Evolutionary conservation across 2,888 invertebrate species (phyloP), one percentile per base, ranked within the genome.

Genomic region (Drosophila suboccidentalis): DNA sequence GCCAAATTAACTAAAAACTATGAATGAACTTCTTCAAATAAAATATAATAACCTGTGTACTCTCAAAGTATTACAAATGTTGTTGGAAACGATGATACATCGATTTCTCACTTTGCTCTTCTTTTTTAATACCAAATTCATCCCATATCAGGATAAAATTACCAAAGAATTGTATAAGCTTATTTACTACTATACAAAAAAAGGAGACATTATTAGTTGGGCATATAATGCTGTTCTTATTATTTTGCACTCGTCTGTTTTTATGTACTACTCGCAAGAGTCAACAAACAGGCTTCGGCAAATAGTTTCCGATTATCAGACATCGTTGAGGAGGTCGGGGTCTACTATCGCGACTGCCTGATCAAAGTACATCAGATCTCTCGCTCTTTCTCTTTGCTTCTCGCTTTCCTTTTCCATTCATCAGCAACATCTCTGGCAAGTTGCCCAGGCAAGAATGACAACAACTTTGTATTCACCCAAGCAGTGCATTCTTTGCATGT

Each of bases 311-410:
- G 47, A 39, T 74, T 75, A 78, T 75, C 75, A 67, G 47, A 53
- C 41, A n/a, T 55, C 55, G 43, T 62, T n/a, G 59, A 55, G 61
- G 41, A 49, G 79, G 75, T 76, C 79, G 75, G 39, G 66, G 41
- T 15, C 41, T 38, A 61, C 65, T 61, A 65, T 65, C 58, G 65
- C 63, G 46, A 51, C 39, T 63, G 62, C 26, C 11, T 50, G 63
- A 62, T 80, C 71, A 77, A 61, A 67, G 77, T 71, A 47, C 77
- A 80, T 10, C 32, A 54, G 39, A 22, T 38, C 38, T 36, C 38
- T 17, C 17, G 3, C 32, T 22, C 15, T 13, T 29, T 39, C 17
- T 19, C 29, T 17, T 17, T 50, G 6, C 2, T 1, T 39, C 15
- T 49, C 13, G 13, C 17, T 10, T 13, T 17, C 44, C 11, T 22